A percentile compares a stretch with the other conserved stretches of the same genome.
Evolutionary conservation across 2,113 vertebrate species (phyloP).

Genomic region (Scortum barcoo): DNA sequence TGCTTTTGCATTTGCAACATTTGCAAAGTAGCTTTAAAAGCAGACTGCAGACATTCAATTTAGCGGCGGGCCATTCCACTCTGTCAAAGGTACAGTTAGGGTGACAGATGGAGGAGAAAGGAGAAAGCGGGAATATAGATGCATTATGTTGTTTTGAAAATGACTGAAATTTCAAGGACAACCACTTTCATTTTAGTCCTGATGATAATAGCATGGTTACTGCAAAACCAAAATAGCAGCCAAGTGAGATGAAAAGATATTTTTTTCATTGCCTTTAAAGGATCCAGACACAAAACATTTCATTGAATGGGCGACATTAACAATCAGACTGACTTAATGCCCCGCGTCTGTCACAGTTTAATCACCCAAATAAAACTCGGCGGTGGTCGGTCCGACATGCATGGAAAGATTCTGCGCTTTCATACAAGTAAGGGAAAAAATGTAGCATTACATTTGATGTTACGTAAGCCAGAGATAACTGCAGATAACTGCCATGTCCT

Average conservation of each 20-base stretch:
- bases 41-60: slow-evolving; percentile 28
- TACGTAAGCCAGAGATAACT: slow-evolving; percentile 14
- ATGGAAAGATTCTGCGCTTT: neutral
- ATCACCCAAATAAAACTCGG: slow-evolving; percentile 6
- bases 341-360: neutral
- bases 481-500: slow-evolving; percentile 17
- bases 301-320: slow-evolving; percentile 15
- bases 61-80: neutral
- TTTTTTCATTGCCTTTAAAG: slow-evolving; percentile 25
- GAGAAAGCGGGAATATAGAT: neutral
- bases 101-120: slow-evolving; percentile 26
- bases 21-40: slow-evolving; percentile 38
- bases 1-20: slow-evolving; percentile 3
- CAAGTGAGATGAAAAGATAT: neutral
- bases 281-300: slow-evolving; percentile 12
- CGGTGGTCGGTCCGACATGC: slow-evolving; percentile 25
- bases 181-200: slow-evolving; percentile 4
- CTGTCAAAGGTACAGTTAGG: slow-evolving; percentile 33
- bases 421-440: neutral
- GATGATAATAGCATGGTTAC: slow-evolving; percentile 10
- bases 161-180: slow-evolving; percentile 18
- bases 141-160: slow-evolving; percentile 26
- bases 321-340: neutral
- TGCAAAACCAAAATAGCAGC: slow-evolving; percentile 15
- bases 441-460: slow-evolving; percentile 3